Evolutionary conservation across 2,797 vertebrate genomes (phyloP).

Genomic region (Smutsia gigantea): DNA sequence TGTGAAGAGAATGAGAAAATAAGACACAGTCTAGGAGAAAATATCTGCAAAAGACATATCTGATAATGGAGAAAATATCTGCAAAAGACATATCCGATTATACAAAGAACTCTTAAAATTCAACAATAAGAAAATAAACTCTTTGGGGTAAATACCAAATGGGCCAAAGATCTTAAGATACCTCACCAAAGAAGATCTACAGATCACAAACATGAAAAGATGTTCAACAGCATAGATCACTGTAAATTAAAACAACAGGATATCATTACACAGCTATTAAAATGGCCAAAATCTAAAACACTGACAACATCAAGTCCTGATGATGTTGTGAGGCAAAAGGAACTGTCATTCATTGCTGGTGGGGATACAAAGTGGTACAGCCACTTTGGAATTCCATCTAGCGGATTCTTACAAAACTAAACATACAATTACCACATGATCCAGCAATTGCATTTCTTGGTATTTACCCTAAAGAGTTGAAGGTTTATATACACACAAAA

Average conservation of each 20-base stretch:
- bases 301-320: neutral
- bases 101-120: neutral
- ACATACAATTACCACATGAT: neutral
- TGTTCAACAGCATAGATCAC: neutral
- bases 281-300: neutral
- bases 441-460: neutral
- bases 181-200: neutral
- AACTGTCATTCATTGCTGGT: neutral
- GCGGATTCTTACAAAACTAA: neutral
- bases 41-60: too few relatives aligned
- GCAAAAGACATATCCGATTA: neutral
- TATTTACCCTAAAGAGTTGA: neutral
- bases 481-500: neutral
- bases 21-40: neutral
- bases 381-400: neutral
- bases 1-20: neutral
- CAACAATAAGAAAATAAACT: neutral
- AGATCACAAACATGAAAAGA: neutral
- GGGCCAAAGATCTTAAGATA: neutral
- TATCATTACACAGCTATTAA: neutral
- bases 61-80: neutral
- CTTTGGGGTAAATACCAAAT: neutral
- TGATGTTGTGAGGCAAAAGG: neutral
- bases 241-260: neutral
- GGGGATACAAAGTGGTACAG: neutral